Conservation (phyloP, 2,888 invertebrate species). For the Charanyca ferruginea region DNA sequence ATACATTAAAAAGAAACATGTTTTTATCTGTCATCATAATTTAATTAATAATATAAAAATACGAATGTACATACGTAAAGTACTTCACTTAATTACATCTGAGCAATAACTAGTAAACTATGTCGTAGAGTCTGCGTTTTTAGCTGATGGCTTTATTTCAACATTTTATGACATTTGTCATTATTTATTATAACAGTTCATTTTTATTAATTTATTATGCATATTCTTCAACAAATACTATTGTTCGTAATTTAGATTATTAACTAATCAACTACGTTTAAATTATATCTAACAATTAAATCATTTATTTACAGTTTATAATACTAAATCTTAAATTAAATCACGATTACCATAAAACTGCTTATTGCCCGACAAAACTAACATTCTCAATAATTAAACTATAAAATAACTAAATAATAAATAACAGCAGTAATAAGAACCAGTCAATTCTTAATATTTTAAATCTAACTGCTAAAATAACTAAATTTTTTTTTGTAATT, state of each 20-base stretch:
- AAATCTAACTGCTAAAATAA: slow-evolving; percentile 53
- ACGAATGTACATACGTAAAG: slow-evolving; percentile 73
- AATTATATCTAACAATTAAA: slow-evolving; percentile 47
- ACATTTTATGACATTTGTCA: slow-evolving; percentile 3
- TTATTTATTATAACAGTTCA: slow-evolving; percentile 21
- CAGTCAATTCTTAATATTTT: slow-evolving; percentile 78
- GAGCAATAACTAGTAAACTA: slow-evolving; percentile 66
- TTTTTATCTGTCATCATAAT: slow-evolving; percentile 73
- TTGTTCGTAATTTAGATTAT: slow-evolving; percentile 42
- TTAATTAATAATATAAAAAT: slow-evolving; percentile 72
- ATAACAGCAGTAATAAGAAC: slow-evolving; percentile 86
- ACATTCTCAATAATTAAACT: slow-evolving; percentile 64
- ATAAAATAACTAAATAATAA: slow-evolving; percentile 85
- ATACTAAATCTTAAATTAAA: slow-evolving; percentile 64
- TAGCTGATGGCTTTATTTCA: slow-evolving; percentile 11
- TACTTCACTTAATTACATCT: slow-evolving; percentile 68
- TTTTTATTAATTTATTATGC: slow-evolving; percentile 21
- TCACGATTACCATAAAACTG: slow-evolving; percentile 74
- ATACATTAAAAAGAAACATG: slow-evolving; percentile 42
- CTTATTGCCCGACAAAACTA: slow-evolving; percentile 69
- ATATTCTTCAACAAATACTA: slow-evolving; percentile 25
- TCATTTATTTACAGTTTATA: slow-evolving; percentile 55
- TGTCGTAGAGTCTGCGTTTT: slow-evolving; percentile 34
- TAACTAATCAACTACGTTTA: slow-evolving; percentile 46
- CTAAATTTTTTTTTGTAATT: slow-evolving; percentile 56